These are phyloP conservation scores for Neopipo cinnamomea DNA, from an alignment of 2,113 vertebrate genomes.

Conservation along the genomic window DNA sequence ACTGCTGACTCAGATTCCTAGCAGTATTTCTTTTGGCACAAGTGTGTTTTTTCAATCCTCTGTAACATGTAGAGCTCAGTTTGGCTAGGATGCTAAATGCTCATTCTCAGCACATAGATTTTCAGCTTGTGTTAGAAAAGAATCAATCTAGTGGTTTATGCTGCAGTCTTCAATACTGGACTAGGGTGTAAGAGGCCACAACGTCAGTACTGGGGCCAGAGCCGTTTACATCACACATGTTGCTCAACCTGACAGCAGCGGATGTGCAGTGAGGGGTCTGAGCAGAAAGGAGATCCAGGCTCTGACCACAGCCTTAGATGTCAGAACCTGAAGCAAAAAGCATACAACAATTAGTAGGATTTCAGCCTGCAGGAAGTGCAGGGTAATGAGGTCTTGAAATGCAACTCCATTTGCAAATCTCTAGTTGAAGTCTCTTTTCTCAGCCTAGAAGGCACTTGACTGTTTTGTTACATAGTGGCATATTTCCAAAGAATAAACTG, in stretches of 20 bases:
- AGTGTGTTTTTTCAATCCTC: not conserved
- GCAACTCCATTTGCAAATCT: not conserved
- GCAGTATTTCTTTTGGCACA: not conserved
- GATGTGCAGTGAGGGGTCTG: not conserved
- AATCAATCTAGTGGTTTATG: not conserved
- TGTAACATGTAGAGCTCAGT: not conserved
- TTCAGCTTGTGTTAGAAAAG: not conserved
- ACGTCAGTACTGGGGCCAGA: not conserved
- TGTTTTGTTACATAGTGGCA: not conserved
- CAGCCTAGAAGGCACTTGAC: not conserved
- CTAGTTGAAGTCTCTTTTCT: not conserved
- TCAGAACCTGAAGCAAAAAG: not conserved
- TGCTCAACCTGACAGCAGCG: not conserved
- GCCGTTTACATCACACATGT: not conserved
- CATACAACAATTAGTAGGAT: not conserved
- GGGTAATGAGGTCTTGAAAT: not conserved
- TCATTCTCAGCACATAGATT: not conserved
- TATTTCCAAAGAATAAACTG: not conserved
- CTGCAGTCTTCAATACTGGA: rapidly evolving
- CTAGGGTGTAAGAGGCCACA: not conserved
- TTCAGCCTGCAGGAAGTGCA: not conserved
- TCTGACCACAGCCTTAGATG: not conserved
- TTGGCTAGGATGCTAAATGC: not conserved
- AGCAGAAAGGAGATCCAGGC: not conserved
- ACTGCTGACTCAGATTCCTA: not conserved